Conservation (phyloP, 2,888 invertebrate species). For the Hybos culiciformis region DNA sequence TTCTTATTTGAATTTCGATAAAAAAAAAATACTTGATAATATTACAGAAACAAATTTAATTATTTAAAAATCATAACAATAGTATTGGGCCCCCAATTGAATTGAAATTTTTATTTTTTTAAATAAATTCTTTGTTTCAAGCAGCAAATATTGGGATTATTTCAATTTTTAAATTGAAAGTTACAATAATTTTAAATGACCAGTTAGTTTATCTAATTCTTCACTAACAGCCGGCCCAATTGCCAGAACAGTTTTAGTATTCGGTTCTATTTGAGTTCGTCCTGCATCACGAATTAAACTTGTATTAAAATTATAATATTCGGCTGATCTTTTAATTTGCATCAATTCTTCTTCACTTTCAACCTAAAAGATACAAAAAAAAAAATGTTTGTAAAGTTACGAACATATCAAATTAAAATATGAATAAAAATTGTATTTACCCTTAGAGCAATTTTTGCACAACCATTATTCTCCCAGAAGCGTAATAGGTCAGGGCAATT, state of each 20-base stretch:
- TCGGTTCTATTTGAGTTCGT: constrained; percentile 79
- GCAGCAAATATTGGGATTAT: too few relatives aligned
- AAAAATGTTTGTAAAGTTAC: neutral
- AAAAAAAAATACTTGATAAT: too few relatives aligned
- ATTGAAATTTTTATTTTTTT: too few relatives aligned
- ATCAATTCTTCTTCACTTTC: constrained; percentile 63
- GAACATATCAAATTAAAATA: neutral
- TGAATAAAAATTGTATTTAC: constrained; percentile 26
- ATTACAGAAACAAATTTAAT: too few relatives aligned
- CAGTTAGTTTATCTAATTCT: constrained; percentile 67
- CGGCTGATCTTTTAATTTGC: constrained; percentile 54
- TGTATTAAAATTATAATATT: constrained; percentile 51
- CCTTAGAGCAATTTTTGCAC: constrained; percentile 78
- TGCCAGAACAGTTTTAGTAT: constrained; percentile 79
- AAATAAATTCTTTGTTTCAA: too few relatives aligned
- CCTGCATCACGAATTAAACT: constrained; percentile 81
- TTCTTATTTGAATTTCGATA: too few relatives aligned
- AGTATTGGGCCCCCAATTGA: too few relatives aligned
- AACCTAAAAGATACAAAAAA: constrained; percentile 24
- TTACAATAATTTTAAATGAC: constrained; percentile 75
- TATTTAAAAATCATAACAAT: too few relatives aligned
- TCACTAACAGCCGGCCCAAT: constrained; percentile 79
- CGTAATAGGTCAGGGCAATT: constrained; percentile 46
- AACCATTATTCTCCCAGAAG: constrained; percentile 52
- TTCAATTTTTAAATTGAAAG: too few relatives aligned